Conservation (phyloP, 2,113 vertebrate genomes). For the Pedetes capensis region DNA sequence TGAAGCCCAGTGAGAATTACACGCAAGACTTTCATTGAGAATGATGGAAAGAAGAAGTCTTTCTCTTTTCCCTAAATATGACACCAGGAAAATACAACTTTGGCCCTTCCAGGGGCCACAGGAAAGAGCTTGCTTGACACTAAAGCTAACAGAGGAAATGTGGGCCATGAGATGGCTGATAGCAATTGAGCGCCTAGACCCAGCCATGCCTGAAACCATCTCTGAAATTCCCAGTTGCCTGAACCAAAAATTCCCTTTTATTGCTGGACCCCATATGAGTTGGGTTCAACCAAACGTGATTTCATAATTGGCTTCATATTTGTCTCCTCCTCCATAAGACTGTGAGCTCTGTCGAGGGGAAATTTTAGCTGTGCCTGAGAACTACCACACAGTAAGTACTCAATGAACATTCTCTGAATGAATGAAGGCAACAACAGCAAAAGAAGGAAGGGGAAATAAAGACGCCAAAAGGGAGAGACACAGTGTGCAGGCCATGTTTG, state of each 20-base stretch:
- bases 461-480: background rate
- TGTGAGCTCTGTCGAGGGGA: background rate
- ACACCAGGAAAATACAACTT: background rate
- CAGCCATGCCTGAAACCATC: background rate
- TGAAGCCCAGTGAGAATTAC: background rate
- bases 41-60: background rate
- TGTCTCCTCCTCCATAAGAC: background rate
- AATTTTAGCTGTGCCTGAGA: background rate
- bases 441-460: background rate
- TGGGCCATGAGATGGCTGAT: background rate
- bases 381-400: background rate
- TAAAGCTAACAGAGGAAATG: background rate
- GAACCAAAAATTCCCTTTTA: background rate
- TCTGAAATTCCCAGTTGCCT: background rate
- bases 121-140: background rate
- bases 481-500: background rate
- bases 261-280: background rate
- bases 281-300: background rate
- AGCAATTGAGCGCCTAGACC: background rate
- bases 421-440: background rate
- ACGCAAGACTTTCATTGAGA: background rate
- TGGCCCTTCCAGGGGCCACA: background rate
- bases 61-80: background rate
- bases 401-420: background rate
- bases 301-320: background rate